phyloP scores from a whole-genome alignment of 2,888 invertebrate species.

The Cheilosia variabilis region DNA sequence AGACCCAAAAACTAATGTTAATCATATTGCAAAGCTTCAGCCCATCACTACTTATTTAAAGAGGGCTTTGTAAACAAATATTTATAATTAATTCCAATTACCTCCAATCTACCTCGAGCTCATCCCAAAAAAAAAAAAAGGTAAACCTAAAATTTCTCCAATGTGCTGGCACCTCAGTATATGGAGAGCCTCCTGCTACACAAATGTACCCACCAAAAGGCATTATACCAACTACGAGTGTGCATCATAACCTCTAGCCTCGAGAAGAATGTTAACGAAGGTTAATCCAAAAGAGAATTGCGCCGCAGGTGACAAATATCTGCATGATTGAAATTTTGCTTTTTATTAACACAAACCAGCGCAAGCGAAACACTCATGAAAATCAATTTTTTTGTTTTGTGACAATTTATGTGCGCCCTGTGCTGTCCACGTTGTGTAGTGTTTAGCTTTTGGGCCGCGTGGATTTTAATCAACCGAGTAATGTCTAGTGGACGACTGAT shows the following conservation, averaged over 20 bases:
- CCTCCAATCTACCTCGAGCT: not conserved
- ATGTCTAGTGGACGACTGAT: conserved; percentile 50
- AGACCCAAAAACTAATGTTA: too few species aligned
- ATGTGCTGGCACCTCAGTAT: not conserved
- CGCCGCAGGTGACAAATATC: conserved; percentile 70
- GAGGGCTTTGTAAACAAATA: too few species aligned
- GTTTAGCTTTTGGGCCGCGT: conserved; percentile 54
- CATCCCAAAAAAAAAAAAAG: too few species aligned
- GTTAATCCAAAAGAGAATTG: conserved; percentile 68
- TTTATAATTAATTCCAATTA: not conserved
- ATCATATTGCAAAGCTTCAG: too few species aligned
- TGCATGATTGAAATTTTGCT: conserved; percentile 70
- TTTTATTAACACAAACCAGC: conserved; percentile 69
- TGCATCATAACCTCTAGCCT: conserved; percentile 43
- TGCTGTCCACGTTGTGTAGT: conserved; percentile 49
- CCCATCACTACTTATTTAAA: too few species aligned
- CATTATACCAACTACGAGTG: conserved; percentile 20
- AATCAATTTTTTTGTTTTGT: conserved; percentile 69
- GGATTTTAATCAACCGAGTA: conserved; percentile 62
- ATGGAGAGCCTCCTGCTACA: not conserved
- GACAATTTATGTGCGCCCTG: conserved; percentile 65
- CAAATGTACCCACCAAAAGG: not conserved
- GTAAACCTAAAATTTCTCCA: conserved; percentile 1
- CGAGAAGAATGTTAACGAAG: conserved; percentile 67
- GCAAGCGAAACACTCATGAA: conserved; percentile 46